Percentiles rank a stretch among this genome's conserved stretches.
phyloP scores from a whole-genome alignment of 2,888 invertebrate species.

The Calameuta filiformis region DNA sequence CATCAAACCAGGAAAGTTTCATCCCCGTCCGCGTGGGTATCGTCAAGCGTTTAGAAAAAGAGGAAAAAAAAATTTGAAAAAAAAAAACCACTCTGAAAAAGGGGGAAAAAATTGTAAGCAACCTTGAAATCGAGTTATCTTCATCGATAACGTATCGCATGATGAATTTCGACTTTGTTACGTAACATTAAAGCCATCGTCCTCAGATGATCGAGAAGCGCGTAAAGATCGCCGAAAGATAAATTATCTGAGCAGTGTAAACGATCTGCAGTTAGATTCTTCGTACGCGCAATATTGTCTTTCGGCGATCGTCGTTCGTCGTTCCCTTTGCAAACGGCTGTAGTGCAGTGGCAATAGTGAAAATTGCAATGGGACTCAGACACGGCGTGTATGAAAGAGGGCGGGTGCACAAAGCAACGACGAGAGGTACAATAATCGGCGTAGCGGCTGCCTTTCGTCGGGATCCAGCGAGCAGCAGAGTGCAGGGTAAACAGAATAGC shows the following conservation, averaged over 20 bases:
- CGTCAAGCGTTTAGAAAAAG: background rate
- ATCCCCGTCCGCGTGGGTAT: background rate
- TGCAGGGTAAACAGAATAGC: slow-evolving; percentile 3
- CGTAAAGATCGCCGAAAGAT: background rate
- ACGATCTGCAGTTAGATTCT: background rate
- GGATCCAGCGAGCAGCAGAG: background rate
- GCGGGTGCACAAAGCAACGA: background rate
- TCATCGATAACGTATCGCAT: background rate
- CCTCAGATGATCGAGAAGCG: no score
- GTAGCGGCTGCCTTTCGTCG: background rate
- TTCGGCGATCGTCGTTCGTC: background rate
- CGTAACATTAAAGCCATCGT: no score
- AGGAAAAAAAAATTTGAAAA: background rate
- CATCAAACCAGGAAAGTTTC: background rate
- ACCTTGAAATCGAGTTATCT: background rate
- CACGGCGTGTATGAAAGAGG: background rate
- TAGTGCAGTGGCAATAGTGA: background rate
- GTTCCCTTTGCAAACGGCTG: background rate
- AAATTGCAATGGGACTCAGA: background rate
- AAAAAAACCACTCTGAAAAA: background rate
- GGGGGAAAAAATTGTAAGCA: no score
- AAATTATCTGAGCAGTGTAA: background rate
- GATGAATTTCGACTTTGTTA: no score
- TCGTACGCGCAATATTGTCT: background rate
- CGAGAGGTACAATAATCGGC: background rate